These are phyloP conservation scores for Eristalis intricaria DNA, from an alignment of 2,888 invertebrate species.

Conservation along the genomic window DNA sequence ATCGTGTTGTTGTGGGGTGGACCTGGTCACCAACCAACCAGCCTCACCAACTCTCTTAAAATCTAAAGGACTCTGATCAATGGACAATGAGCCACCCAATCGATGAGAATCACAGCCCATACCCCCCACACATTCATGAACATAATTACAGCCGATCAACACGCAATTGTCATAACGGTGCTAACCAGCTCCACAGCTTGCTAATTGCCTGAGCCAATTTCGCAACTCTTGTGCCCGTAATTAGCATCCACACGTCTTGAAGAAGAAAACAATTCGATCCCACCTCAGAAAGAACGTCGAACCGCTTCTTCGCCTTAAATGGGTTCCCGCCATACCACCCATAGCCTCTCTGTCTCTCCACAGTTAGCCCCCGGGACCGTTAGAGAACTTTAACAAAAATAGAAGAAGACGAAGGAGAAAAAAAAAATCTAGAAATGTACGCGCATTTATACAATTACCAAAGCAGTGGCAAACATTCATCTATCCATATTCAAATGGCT, in stretches of 20 bases:
- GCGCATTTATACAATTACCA: constrained; percentile 62
- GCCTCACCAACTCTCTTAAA: too few species aligned
- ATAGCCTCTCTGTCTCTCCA: not conserved
- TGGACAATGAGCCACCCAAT: not conserved
- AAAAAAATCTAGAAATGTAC: not conserved
- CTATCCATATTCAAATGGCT: constrained; percentile 67
- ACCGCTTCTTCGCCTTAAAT: constrained; percentile 10
- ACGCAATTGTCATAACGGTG: not conserved
- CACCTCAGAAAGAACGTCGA: constrained; percentile 21
- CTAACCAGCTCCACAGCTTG: not conserved
- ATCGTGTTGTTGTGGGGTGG: too few species aligned
- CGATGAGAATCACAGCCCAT: not conserved
- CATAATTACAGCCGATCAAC: not conserved
- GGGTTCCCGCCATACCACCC: constrained; percentile 1
- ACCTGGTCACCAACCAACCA: too few species aligned
- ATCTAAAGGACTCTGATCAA: too few species aligned
- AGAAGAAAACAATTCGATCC: constrained; percentile 4
- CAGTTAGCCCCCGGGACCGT: constrained; percentile 36
- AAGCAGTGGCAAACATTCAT: constrained; percentile 57
- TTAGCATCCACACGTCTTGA: constrained; percentile 7
- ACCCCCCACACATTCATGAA: not conserved
- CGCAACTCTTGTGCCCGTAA: not conserved
- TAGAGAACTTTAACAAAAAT: constrained; percentile 43
- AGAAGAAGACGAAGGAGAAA: not conserved
- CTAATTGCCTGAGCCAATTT: constrained; percentile 5